A percentile compares a stretch with the other conserved stretches of the same genome.
Evolutionary conservation across 2,113 vertebrate genomes (phyloP).

Genomic region (Psophia crepitans): DNA sequence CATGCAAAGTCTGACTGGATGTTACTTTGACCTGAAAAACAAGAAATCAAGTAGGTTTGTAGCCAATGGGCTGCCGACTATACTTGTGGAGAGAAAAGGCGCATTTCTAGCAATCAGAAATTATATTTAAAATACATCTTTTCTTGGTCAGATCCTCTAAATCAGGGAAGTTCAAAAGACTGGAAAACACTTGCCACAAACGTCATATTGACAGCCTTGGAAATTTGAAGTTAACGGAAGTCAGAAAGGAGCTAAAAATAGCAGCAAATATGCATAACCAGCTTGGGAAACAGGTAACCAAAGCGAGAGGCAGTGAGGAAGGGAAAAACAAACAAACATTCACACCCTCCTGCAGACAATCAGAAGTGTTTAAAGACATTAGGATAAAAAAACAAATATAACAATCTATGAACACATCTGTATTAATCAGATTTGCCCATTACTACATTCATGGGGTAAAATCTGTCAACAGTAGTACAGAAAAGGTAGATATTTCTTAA

Average conservation of each 20-base stretch:
- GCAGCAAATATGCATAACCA: neutral
- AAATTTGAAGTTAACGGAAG: neutral
- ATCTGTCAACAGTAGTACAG: neutral
- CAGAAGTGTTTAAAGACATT: neutral
- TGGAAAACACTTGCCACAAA: neutral
- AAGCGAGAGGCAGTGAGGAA: neutral
- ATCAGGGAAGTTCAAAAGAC: neutral
- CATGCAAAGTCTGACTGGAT: constrained; percentile 21
- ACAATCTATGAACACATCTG: neutral
- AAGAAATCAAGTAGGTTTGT: constrained; percentile 20
- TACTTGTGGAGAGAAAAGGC: neutral
- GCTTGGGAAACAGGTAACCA: neutral
- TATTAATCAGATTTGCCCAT: neutral
- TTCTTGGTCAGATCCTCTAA: neutral
- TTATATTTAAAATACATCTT: neutral
- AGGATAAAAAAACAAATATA: neutral
- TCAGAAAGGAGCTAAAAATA: neutral
- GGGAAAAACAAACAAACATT: neutral
- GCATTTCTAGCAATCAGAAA: neutral
- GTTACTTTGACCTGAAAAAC: constrained; percentile 57
- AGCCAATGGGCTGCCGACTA: neutral
- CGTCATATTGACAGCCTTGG: neutral
- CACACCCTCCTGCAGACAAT: neutral
- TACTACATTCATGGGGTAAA: neutral
- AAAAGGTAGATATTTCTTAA: neutral